phyloP scores from a whole-genome alignment of 2,888 invertebrate genomes.

The Amblyteles armatorius region DNA sequence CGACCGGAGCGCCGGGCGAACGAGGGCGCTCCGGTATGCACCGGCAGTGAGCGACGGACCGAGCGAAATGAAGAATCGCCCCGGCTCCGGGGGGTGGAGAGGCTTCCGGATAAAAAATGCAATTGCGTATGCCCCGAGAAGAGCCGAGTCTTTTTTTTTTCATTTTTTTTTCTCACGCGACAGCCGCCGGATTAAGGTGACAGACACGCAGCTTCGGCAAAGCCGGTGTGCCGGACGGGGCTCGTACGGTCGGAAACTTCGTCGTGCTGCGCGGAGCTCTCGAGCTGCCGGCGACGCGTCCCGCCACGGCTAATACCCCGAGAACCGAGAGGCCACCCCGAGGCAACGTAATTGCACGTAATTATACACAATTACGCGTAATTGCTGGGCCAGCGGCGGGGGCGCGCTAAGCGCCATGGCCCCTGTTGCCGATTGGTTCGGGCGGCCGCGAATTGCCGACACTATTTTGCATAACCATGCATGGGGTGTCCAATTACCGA shows the following conservation, averaged over 20 bases:
- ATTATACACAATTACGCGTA: constrained; percentile 62
- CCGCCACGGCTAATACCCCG: constrained; percentile 39
- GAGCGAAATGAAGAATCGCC: constrained; percentile 46
- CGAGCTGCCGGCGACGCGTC: neutral
- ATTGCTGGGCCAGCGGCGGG: constrained; percentile 23
- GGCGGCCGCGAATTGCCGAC: constrained; percentile 48
- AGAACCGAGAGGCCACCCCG: constrained; percentile 29
- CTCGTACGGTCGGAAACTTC: constrained; percentile 9
- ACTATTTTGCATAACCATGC: constrained; percentile 63
- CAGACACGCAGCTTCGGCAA: constrained; percentile 26
- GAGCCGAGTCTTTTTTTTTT: neutral
- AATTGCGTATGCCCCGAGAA: constrained; percentile 11
- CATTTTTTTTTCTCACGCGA: neutral
- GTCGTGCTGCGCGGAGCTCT: neutral
- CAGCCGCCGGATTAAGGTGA: constrained; percentile 39
- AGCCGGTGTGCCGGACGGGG: neutral
- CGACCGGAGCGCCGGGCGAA: neutral
- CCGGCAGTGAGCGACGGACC: constrained; percentile 30
- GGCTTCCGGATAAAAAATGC: constrained; percentile 32
- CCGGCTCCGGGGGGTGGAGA: neutral
- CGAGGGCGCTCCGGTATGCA: neutral
- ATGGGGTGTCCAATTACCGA: constrained; percentile 59
- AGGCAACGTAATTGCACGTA: constrained; percentile 56
- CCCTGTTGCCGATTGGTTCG: constrained; percentile 44
- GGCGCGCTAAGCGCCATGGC: constrained; percentile 14